Conservation (phyloP, 2,113 vertebrate genomes). For the Meles meles region DNA sequence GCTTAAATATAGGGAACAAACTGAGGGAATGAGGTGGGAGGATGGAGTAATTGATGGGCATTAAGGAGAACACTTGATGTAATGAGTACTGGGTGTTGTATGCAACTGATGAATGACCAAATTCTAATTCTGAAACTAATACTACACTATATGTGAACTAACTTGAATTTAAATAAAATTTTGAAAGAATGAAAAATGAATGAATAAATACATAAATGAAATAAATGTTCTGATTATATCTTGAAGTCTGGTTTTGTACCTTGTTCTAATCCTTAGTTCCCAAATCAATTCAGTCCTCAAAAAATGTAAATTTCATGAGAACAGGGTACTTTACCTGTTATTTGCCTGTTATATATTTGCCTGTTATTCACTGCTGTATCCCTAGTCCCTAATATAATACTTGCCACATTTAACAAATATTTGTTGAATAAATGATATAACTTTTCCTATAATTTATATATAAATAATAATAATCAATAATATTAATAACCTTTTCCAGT, state of each 20-base stretch:
- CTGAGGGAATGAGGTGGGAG: background rate
- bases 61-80: background rate
- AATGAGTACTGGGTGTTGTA: background rate
- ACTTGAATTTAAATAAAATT: background rate
- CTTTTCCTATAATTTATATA: constrained; percentile 7
- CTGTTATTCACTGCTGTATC: background rate
- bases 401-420: background rate
- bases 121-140: background rate
- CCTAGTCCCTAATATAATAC: background rate
- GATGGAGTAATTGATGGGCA: background rate
- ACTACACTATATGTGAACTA: background rate
- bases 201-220: background rate
- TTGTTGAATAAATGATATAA: background rate
- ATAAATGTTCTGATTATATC: background rate
- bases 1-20: background rate
- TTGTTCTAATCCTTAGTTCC: constrained; percentile 5
- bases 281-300: background rate
- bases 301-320: constrained; percentile 7
- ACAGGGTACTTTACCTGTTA: background rate
- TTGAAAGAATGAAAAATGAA: background rate
- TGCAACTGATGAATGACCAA: background rate
- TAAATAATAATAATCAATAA: background rate
- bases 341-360: too few relatives aligned
- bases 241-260: background rate
- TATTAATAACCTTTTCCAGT: background rate